phyloP scores from a whole-genome alignment of 1,140 invertebrate species.

The Diachasmimorpha longicaudata region DNA sequence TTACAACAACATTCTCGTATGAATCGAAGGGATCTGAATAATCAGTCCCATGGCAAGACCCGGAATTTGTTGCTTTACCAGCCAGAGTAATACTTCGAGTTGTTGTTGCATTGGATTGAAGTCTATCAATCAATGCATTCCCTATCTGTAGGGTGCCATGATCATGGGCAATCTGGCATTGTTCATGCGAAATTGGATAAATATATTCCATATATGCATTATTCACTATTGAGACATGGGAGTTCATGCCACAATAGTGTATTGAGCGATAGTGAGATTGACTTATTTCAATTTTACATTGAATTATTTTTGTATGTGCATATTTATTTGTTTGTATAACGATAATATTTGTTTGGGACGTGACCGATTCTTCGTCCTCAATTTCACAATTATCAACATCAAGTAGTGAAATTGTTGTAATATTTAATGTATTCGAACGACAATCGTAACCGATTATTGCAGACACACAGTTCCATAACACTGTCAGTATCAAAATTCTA shows the following conservation, averaged over 20 bases:
- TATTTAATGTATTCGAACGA: background rate
- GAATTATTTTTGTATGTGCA: background rate
- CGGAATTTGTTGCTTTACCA: conserved; percentile 41
- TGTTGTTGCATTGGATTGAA: background rate
- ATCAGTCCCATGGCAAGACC: background rate
- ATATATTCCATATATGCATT: conserved; percentile 14
- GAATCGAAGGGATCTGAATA: conserved; percentile 24
- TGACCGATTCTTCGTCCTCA: background rate
- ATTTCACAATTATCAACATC: conserved; percentile 10
- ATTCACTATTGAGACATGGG: conserved; percentile 14
- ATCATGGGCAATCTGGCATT: background rate
- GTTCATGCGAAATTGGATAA: background rate
- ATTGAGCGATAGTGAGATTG: no score
- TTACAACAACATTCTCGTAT: conserved; percentile 19
- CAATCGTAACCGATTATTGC: background rate
- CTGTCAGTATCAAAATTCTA: background rate
- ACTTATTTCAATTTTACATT: conserved; percentile 2
- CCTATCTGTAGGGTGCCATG: background rate
- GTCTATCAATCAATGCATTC: background rate
- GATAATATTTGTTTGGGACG: background rate
- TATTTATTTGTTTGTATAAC: background rate
- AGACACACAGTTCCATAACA: background rate
- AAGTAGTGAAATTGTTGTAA: conserved; percentile 4
- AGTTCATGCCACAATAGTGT: conserved; percentile 12
- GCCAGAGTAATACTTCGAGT: conserved; percentile 19